Evolutionary conservation across 2,113 vertebrate species (phyloP), one percentile per base, ranked within the genome.

Genomic region (Dromaius novaehollandiae): DNA sequence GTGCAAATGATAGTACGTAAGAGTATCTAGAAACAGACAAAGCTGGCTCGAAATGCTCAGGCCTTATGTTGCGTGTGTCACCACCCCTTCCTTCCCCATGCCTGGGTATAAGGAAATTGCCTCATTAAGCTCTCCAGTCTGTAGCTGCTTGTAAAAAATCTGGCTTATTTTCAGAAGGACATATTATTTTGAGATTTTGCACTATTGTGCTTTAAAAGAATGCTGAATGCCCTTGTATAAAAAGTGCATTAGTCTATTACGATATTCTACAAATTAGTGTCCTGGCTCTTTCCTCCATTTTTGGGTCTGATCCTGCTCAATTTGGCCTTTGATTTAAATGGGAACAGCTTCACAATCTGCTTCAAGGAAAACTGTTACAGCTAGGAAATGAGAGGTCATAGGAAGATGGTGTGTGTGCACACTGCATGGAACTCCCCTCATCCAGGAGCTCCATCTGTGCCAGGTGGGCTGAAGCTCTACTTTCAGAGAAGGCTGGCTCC

Each of bases 11-110:
- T 34, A 48, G 34, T 36, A 14, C 28, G 2, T 48, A 26, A 89
- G 38, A 26, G 48, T 82, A 30, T 68, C 96, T 25, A 70, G 79
- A 88, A 93, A 64, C 44, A 76, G 79, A 73, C 40, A 76, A 74
- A 96, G 53, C 38, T 84, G 81, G 61, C 80, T 94, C 40, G 61
- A 44, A 56, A 55, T 60, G 44, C 77, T 81, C 5, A 21, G 69
- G 80, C 42, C 48, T 76, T 73, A 30, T 13, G 28, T 93, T 95
- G 83, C 0, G 0, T 7, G 2, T 95, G 84, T 89, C 65, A 84
- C 95, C 92, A 82, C 92, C 88, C 13, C 89, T 96, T 96, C 92
- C 88, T 96, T 95, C 95, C 92, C 94, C 81, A 79, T 66, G 77
- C 73, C 86, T 75, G 83, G 83, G 77, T 96, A 74, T 71, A 84